Conservation (phyloP, 2,888 invertebrate species). For the Amorpha juglandis region DNA sequence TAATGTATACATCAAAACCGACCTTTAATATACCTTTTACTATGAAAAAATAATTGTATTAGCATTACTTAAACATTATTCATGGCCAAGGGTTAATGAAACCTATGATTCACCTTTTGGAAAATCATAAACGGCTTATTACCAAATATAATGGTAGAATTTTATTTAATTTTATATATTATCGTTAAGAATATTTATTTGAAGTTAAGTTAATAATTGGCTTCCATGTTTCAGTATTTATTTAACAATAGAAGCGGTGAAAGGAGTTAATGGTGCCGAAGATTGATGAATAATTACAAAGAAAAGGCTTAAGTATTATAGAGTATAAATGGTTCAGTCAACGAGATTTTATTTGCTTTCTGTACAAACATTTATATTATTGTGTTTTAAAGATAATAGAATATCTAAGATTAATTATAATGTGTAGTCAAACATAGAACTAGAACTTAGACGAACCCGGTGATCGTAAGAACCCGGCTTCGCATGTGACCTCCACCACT, state of each 20-base stretch:
- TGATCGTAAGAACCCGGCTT: too few relatives aligned
- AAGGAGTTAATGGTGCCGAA: neutral
- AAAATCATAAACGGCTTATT: constrained; percentile 48
- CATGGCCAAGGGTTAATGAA: neutral
- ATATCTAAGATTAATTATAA: too few relatives aligned
- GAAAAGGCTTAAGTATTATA: neutral
- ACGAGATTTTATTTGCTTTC: too few relatives aligned
- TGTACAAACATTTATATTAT: too few relatives aligned
- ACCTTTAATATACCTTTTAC: neutral
- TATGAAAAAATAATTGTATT: neutral
- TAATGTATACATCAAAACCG: too few relatives aligned
- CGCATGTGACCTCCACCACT: too few relatives aligned
- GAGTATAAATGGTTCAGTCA: too few relatives aligned
- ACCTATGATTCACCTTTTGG: constrained; percentile 48
- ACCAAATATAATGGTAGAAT: constrained; percentile 47
- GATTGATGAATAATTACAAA: neutral
- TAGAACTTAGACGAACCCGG: too few relatives aligned
- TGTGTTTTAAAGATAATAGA: too few relatives aligned
- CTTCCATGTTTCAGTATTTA: neutral
- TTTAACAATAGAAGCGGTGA: neutral
- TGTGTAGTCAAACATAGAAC: too few relatives aligned
- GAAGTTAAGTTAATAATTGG: neutral
- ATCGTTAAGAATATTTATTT: constrained; percentile 36
- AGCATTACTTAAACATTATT: neutral
- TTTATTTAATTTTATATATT: constrained; percentile 52